Conservation (phyloP, 2,113 vertebrate species). For the Picathartes gymnocephalus region DNA sequence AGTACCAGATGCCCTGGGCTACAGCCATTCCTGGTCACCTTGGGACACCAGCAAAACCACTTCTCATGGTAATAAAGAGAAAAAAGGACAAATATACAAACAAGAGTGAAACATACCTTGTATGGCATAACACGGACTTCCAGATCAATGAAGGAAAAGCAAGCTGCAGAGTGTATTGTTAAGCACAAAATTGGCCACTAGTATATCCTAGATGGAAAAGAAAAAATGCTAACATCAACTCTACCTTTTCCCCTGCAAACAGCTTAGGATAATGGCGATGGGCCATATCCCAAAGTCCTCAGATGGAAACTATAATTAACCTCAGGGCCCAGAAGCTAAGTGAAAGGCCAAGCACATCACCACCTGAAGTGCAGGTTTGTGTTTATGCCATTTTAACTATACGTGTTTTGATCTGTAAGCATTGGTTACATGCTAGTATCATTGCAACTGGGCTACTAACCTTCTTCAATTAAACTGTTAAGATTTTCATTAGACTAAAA, state of each 20-base stretch:
- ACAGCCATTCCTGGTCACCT: neutral
- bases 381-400: neutral
- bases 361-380: neutral
- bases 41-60: neutral
- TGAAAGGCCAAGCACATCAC: neutral
- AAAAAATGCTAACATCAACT: neutral
- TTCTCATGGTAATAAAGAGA: neutral
- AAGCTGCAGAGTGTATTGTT: neutral
- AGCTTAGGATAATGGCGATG: neutral
- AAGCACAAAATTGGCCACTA: neutral
- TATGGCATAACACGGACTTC: neutral
- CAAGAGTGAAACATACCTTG: neutral
- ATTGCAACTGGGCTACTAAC: neutral
- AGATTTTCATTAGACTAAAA: neutral
- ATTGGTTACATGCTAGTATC: neutral
- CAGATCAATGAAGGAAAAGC: neutral
- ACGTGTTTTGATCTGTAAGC: neutral
- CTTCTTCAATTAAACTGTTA: neutral
- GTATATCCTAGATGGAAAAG: neutral
- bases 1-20: neutral
- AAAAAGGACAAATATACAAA: neutral
- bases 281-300: neutral
- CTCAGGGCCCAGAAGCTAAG: neutral
- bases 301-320: neutral
- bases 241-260: neutral